Percentiles rank a stretch among this genome's conserved stretches.
Evolutionary conservation across 2,888 invertebrate species (phyloP).

Genomic region (Plebejus melissa): DNA sequence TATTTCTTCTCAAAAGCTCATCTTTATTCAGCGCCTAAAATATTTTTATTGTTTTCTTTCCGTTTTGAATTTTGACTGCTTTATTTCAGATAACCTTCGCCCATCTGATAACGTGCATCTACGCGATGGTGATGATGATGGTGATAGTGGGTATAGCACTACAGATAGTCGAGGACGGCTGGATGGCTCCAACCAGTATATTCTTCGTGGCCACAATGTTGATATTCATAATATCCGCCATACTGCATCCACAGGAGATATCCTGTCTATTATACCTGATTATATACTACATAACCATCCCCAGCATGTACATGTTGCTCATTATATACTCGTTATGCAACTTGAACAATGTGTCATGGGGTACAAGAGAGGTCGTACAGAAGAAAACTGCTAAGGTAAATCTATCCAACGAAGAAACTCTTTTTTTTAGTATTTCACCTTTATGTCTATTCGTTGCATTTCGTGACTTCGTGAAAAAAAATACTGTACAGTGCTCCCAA

Average conservation of each 20-base stretch:
- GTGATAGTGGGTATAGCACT: constrained; percentile 89
- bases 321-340: constrained; percentile 96
- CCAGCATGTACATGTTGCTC: constrained; percentile 95
- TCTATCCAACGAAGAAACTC: not conserved
- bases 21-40: too few species aligned
- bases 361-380: constrained; percentile 88
- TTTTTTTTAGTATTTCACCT: too few species aligned
- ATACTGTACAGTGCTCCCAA: too few species aligned
- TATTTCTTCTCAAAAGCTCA: too few species aligned
- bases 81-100: constrained; percentile 83
- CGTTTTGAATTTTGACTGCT: constrained; percentile 25
- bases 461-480: too few species aligned
- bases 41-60: not conserved
- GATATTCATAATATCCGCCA: constrained; percentile 82
- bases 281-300: constrained; percentile 92
- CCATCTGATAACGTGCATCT: constrained; percentile 85
- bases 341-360: constrained; percentile 96
- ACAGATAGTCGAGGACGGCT: constrained; percentile 88
- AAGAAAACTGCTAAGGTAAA: constrained; percentile 64
- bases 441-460: too few species aligned
- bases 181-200: constrained; percentile 89
- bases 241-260: constrained; percentile 89
- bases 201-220: constrained; percentile 87
- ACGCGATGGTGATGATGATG: constrained; percentile 92
- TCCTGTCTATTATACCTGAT: constrained; percentile 85